phyloP scores from a whole-genome alignment of 2,888 invertebrate genomes.

The Steinernema scapterisci region DNA sequence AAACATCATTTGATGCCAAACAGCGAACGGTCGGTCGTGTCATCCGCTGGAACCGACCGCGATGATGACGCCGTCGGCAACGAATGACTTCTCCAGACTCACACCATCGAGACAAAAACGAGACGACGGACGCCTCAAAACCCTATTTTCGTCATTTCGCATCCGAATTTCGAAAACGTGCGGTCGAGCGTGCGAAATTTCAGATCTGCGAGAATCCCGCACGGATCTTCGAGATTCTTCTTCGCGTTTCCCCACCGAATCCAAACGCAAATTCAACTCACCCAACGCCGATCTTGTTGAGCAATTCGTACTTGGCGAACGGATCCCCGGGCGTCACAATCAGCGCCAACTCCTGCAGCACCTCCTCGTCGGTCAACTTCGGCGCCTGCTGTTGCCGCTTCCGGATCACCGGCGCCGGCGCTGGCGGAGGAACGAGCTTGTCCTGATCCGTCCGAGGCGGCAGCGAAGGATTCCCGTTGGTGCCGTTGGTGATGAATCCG shows the following conservation, averaged over 20 bases:
- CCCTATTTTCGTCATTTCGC: too few relatives aligned
- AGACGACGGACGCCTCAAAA: too few relatives aligned
- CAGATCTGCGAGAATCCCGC: conserved; percentile 16
- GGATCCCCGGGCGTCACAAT: conserved; percentile 76
- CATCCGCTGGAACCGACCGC: too few relatives aligned
- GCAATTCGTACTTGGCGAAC: conserved; percentile 78
- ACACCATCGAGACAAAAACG: too few relatives aligned
- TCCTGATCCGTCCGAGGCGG: neutral
- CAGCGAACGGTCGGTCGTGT: too few relatives aligned
- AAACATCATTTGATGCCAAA: too few relatives aligned
- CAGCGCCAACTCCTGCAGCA: conserved; percentile 51
- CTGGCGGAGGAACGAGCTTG: neutral
- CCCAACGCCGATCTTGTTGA: conserved; percentile 86
- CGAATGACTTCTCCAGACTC: too few relatives aligned
- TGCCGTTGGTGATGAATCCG: neutral
- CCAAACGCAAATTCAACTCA: conserved; percentile 58
- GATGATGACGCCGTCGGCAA: too few relatives aligned
- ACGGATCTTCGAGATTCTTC: too few relatives aligned
- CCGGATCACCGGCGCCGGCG: conserved; percentile 9
- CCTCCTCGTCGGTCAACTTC: conserved; percentile 54
- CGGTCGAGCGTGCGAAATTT: neutral
- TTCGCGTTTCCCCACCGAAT: too few relatives aligned
- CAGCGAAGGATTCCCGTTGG: conserved; percentile 5
- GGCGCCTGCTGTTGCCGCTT: conserved; percentile 11
- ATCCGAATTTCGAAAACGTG: too few relatives aligned